These are phyloP conservation scores for Oreocharis arfaki DNA, from an alignment of 2,113 vertebrate species.

Conservation along the genomic window DNA sequence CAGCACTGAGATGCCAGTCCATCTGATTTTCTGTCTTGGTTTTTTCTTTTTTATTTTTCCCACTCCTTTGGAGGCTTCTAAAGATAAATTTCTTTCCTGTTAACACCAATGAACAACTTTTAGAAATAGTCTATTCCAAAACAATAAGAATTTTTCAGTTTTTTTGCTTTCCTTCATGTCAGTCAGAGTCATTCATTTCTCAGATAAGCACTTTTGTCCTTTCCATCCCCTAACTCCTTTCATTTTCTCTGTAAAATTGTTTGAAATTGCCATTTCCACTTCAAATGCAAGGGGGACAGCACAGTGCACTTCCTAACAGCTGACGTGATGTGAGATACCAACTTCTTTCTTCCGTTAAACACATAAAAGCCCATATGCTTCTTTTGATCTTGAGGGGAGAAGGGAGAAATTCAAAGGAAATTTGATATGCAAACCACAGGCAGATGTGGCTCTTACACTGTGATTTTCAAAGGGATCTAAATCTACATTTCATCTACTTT, in stretches of 20 bases:
- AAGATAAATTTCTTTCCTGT: not conserved
- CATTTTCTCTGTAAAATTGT: conserved; percentile 45
- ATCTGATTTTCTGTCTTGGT: not conserved
- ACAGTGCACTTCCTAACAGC: conserved; percentile 2
- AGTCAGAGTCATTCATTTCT: not conserved
- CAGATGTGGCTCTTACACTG: not conserved
- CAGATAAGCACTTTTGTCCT: not conserved
- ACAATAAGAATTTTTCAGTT: not conserved
- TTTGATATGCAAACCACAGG: not conserved
- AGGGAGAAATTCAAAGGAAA: not conserved
- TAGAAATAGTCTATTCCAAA: not conserved
- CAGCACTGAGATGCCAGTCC: conserved; percentile 17
- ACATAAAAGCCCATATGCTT: conserved; percentile 14
- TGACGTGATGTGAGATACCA: not conserved
- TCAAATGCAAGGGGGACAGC: conserved; percentile 17
- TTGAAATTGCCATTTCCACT: conserved; percentile 50
- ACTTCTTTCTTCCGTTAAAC: not conserved
- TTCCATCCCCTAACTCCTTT: not conserved
- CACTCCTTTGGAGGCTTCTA: not conserved
- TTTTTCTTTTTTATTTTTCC: fast-evolving
- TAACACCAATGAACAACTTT: not conserved
- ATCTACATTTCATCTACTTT: not conserved
- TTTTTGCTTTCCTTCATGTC: not conserved
- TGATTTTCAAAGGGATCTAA: not conserved
- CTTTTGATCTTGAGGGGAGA: not conserved